phyloP scores from a whole-genome alignment of 1,140 invertebrate species.

The Pachypeltis micranthus region DNA sequence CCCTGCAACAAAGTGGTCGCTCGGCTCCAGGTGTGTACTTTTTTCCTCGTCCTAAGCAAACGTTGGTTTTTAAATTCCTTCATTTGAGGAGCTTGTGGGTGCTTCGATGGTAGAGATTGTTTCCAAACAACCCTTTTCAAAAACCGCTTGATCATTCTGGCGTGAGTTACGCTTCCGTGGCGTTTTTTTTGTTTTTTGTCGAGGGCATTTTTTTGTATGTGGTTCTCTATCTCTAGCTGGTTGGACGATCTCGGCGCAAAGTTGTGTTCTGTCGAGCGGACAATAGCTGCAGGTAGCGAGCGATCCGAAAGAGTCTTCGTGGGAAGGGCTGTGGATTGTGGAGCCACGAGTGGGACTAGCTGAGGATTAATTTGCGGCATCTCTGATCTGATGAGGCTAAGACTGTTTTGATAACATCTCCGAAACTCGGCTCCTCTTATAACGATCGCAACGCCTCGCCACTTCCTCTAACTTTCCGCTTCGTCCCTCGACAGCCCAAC shows the following conservation, averaged over 20 bases:
- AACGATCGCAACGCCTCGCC: neutral
- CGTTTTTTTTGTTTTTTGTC: neutral
- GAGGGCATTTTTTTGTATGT: neutral
- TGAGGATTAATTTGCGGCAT: conserved; percentile 2
- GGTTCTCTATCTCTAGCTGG: neutral
- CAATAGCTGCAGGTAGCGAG: conserved; percentile 1
- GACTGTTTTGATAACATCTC: conserved; percentile 9
- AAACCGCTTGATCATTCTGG: neutral
- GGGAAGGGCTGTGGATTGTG: neutral
- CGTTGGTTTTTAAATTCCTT: too few relatives aligned
- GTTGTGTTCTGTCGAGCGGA: neutral
- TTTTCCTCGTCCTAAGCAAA: too few relatives aligned
- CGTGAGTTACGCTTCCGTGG: neutral
- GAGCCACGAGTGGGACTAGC: neutral
- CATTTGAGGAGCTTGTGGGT: too few relatives aligned
- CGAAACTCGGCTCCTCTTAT: neutral
- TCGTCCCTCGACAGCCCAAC: too few relatives aligned
- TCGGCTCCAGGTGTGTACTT: too few relatives aligned
- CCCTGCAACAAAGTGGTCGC: too few relatives aligned
- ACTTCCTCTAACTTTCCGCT: neutral
- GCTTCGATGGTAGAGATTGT: neutral
- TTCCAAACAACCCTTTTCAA: conserved; percentile 4
- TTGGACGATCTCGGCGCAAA: neutral
- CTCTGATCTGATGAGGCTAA: conserved; percentile 6
- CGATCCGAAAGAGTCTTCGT: neutral